Conservation (phyloP, 2,888 invertebrate genomes). For the Lycophotia porphyrea region DNA sequence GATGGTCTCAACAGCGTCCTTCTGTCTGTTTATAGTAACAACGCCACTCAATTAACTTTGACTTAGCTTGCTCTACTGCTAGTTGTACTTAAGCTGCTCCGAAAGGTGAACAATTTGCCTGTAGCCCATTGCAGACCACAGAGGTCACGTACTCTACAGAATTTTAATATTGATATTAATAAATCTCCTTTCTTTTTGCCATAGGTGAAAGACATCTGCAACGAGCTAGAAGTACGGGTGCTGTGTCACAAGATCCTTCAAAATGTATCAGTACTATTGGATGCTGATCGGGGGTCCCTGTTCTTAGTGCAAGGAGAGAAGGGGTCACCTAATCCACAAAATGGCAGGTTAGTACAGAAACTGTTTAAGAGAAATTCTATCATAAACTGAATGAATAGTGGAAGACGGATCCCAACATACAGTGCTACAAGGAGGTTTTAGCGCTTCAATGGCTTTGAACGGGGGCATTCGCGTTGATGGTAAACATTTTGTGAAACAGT, state of each 20-base stretch:
- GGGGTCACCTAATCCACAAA: slow-evolving; percentile 84
- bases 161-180: not conserved
- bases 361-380: not conserved
- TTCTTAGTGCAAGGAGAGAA: slow-evolving; percentile 95
- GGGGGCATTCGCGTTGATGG: not conserved
- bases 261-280: slow-evolving; percentile 97
- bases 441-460: not conserved
- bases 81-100: not conserved
- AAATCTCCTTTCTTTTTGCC: slow-evolving; percentile 69
- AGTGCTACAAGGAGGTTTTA: not conserved
- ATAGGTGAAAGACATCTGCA: slow-evolving; percentile 98
- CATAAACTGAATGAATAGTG: not conserved
- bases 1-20: not conserved
- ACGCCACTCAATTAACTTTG: not conserved
- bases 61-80: not conserved
- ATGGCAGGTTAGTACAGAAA: slow-evolving; percentile 81
- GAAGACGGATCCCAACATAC: not conserved
- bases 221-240: slow-evolving; percentile 97
- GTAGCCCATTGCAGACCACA: not conserved
- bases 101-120: not conserved
- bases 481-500: not conserved
- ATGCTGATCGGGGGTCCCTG: slow-evolving; percentile 97
- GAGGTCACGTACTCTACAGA: not conserved
- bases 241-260: slow-evolving; percentile 98
- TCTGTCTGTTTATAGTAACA: not conserved